A percentile compares a stretch with the other conserved stretches of the same genome.
These are phyloP conservation scores for Varanus salvator DNA, from an alignment of 2,113 vertebrate genomes.

Conservation along the genomic window DNA sequence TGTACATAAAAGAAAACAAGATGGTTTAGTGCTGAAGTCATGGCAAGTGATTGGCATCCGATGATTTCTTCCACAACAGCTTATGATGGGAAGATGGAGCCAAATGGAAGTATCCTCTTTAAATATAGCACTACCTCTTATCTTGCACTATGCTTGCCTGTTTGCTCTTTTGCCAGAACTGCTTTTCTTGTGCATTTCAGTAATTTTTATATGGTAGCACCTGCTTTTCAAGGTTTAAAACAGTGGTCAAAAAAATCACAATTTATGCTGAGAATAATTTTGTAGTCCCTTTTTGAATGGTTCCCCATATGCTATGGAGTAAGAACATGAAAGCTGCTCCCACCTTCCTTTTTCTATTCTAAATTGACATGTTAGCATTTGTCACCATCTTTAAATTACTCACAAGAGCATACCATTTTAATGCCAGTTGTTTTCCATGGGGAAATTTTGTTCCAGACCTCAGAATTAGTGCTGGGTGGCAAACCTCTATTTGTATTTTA, in stretches of 20 bases:
- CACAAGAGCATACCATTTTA: background rate
- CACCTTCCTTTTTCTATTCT: background rate
- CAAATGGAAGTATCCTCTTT: background rate
- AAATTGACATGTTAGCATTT: slow-evolving; percentile 3
- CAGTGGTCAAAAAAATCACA: slow-evolving; percentile 33
- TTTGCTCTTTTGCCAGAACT: background rate
- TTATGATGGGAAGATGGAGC: slow-evolving; percentile 40
- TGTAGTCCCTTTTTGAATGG: slow-evolving; percentile 42
- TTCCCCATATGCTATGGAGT: background rate
- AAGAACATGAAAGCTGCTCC: slow-evolving; percentile 27
- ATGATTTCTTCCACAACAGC: background rate
- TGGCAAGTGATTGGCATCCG: slow-evolving; percentile 28
- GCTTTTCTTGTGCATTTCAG: background rate
- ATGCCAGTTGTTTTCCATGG: slow-evolving; percentile 32
- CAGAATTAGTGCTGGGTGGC: slow-evolving; percentile 9
- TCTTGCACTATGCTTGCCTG: background rate
- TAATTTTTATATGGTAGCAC: slow-evolving; percentile 34
- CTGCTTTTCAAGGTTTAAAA: slow-evolving; percentile 31
- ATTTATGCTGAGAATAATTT: background rate
- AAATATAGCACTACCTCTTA: background rate
- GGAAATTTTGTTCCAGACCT: background rate
- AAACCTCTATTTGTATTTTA: slow-evolving; percentile 16
- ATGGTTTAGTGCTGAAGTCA: slow-evolving; percentile 38
- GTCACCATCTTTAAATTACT: slow-evolving; percentile 42
- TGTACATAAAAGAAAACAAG: slow-evolving; percentile 3